These are phyloP conservation scores for Chroicocephalus ridibundus DNA, from an alignment of 2,113 vertebrate genomes.

Conservation along the genomic window DNA sequence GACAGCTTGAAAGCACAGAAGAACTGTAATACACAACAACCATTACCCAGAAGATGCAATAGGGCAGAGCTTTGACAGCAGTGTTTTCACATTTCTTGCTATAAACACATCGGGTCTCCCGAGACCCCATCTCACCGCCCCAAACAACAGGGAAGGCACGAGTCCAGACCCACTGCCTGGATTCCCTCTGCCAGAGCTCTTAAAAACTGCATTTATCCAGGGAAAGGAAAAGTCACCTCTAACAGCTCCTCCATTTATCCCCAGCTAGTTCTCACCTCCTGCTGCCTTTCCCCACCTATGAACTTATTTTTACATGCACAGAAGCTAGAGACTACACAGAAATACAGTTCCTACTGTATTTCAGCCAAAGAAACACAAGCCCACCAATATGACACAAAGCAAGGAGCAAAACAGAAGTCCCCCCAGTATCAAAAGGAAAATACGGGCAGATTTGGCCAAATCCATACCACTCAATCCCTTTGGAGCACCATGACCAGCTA, in stretches of 20 bases:
- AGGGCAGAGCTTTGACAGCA: background rate
- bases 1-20: background rate
- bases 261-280: background rate
- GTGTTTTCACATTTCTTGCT: background rate
- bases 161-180: background rate
- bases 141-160: background rate
- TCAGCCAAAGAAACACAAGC: background rate
- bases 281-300: background rate
- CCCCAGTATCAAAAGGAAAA: background rate
- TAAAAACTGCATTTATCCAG: background rate
- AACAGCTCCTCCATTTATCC: background rate
- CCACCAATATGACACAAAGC: background rate
- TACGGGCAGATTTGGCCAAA: fast-evolving
- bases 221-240: background rate
- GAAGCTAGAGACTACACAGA: background rate
- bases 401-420: background rate
- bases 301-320: background rate
- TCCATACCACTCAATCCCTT: background rate
- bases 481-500: background rate
- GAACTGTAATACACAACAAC: background rate
- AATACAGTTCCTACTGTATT: too few relatives aligned
- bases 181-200: background rate
- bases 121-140: background rate
- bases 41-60: background rate
- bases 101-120: background rate